phyloP scores from a whole-genome alignment of 2,797 vertebrate genomes.

The Eulemur coronatus region DNA sequence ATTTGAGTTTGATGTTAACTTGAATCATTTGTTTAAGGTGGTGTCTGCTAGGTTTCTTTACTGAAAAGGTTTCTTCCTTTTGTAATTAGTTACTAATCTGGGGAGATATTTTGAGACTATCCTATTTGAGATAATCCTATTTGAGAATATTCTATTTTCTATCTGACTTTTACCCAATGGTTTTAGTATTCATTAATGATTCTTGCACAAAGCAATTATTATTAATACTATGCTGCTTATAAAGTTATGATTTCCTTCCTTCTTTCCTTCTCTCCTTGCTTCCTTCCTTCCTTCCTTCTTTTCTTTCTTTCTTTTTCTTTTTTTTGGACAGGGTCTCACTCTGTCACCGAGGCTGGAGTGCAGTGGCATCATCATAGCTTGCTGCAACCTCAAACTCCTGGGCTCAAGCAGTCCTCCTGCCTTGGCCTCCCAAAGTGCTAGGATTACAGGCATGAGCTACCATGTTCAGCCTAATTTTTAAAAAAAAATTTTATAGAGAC shows the following conservation, averaged over 20 bases:
- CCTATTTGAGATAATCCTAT: not conserved
- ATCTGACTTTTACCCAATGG: not conserved
- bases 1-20: not conserved
- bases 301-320: no score
- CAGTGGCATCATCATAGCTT: no score
- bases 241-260: not conserved
- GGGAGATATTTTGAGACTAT: not conserved
- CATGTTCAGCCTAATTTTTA: no score
- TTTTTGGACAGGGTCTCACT: no score
- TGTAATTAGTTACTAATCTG: not conserved
- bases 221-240: not conserved
- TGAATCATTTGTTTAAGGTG: not conserved
- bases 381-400: no score
- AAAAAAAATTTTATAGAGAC: no score
- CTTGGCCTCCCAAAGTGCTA: no score
- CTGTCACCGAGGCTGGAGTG: no score
- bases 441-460: no score
- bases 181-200: constrained; percentile 4
- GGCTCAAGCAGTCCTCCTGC: no score
- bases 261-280: no score
- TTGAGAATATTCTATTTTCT: not conserved
- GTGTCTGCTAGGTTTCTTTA: not conserved
- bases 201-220: not conserved
- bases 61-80: not conserved
- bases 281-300: not conserved